Base-by-base conservation (phyloP, 2,797 vertebrate species). In the Phrynocephalus forsythii region DNA sequence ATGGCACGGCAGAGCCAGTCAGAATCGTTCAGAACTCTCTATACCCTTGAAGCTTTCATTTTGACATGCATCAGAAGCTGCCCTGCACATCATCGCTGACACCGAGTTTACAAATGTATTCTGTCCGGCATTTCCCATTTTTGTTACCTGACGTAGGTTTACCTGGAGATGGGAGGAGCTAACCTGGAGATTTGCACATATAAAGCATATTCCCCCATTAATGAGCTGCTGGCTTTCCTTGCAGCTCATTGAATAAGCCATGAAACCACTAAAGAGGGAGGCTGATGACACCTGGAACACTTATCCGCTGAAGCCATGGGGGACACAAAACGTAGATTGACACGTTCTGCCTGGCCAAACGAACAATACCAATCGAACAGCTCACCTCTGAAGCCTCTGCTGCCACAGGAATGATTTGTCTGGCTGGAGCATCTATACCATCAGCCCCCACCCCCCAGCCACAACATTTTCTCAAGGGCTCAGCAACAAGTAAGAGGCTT, bases 301-400 rank as follows among this genome's bases (percentile, higher is more conserved):
- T 60, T 3, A 56, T 83, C 30, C n/a, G 38, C 56, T 50, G 60
- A 20, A 56, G 30, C 68, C 73, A 38, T 69, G 38, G 18, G 22
- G 48, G 26, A 22, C 38, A 24, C 30, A 15, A 63, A 44, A 56
- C 7, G 63, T 75, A 63, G 33, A 84, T 75, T n/a, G 60, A 33
- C 56, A n/a, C 6, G n/a, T 83, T 72, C 82, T 50, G 20, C 52
- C 69, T 77, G 48, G 56, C 16, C 73, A 85, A 85, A 67, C 72
- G 15, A 77, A 3, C 24, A 56, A 77, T 22, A 44, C 56, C 1
- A n/a, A 48, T n/a, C 48, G 68, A 30, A 72, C 28, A 56, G 26
- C 22, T 85, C 72, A 66, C 33, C 5, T 38, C 26, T 67, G 52
- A 30, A 20, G 33, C 2, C 50, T 8, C 1, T 30, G 6, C 1